Evolutionary conservation across 2,888 invertebrate species (phyloP), one percentile per base, ranked within the genome.

Genomic region (Pecten maximus): DNA sequence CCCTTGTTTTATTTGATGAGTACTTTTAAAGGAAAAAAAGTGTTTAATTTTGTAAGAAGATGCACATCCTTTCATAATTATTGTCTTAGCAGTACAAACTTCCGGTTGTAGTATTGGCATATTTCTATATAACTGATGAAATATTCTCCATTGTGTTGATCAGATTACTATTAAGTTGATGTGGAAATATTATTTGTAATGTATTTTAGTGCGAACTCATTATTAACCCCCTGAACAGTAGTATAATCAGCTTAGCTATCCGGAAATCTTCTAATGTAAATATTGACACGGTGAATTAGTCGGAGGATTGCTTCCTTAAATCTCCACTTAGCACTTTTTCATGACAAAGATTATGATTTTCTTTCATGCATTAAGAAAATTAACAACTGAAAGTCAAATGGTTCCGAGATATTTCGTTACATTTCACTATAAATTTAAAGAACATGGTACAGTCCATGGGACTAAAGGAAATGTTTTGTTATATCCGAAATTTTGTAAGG

Each of bases 301-400:
- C 6, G 2, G 23, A 2, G 54, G 54, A 54, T 54, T 54, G 54
- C 23, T 0, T n/a, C 54, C 8, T 44, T 0, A 23, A 54, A 54
- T 23, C 54, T n/a, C 6, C 23, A 54, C 19, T 54, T 54, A 54
- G 8, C 54, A 23, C 54, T 23, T 54, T 54, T 54, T n/a, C 54
- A 19, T 54, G 54, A 54, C 54, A 54, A 54, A 23, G 23, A 23
- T 23, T 54, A 54, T 54, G 19, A 54, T 23, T 23, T n/a, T n/a
- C 54, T 54, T 54, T 54, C n/a, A n/a, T 54, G n/a, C 54, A 54
- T 54, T n/a, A n/a, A 48, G 54, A n/a, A 54, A 54, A 54, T 23
- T 8, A 54, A 23, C 2, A 54, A 54, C 19, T 23, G 3, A n/a
- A 54, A n/a, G 23, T 54, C 2, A 54, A 54, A 54, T 54, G 23